Percentiles rank a stretch among this genome's conserved stretches.
These are phyloP conservation scores for Drosophila aff. DNA, from an alignment of 1,140 invertebrate species.

Conservation along the genomic window DNA sequence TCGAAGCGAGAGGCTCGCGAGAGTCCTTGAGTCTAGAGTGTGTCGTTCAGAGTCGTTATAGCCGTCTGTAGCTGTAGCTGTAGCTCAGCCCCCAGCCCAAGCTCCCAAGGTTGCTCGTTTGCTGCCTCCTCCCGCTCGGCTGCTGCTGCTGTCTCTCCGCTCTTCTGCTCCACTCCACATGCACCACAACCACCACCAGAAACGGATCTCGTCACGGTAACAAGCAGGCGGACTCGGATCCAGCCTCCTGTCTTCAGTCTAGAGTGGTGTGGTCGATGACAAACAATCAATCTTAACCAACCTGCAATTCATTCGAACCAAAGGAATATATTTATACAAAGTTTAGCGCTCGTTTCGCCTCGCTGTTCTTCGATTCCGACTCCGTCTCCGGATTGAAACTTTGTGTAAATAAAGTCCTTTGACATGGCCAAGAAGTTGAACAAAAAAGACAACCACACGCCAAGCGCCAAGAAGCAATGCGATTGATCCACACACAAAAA, in stretches of 20 bases:
- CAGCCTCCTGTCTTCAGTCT: slow-evolving; percentile 47
- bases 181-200: slow-evolving; percentile 18
- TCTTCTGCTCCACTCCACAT: slow-evolving; percentile 19
- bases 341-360: slow-evolving; percentile 52
- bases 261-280: slow-evolving; percentile 53
- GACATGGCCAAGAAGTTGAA: slow-evolving; percentile 45
- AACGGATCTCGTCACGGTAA: slow-evolving; percentile 74
- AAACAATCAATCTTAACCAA: slow-evolving; percentile 40
- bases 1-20: slow-evolving; percentile 61
- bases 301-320: slow-evolving; percentile 48
- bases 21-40: slow-evolving; percentile 61
- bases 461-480: slow-evolving; percentile 73
- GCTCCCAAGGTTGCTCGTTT: slow-evolving; percentile 59
- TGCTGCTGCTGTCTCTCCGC: slow-evolving; percentile 39
- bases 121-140: slow-evolving; percentile 44
- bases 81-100: slow-evolving; percentile 56
- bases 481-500: slow-evolving; percentile 78
- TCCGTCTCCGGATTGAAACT: slow-evolving; percentile 51
- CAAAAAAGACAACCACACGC: slow-evolving; percentile 37
- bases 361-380: slow-evolving; percentile 1
- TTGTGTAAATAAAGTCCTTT: slow-evolving; percentile 85
- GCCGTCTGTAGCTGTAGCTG: slow-evolving; percentile 65
- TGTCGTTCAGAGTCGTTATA: slow-evolving; percentile 63
- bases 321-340: slow-evolving; percentile 85
- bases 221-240: slow-evolving; percentile 51